These are phyloP conservation scores for Himalopsyche kuldschensis DNA, from an alignment of 2,888 invertebrate species.

Conservation along the genomic window DNA sequence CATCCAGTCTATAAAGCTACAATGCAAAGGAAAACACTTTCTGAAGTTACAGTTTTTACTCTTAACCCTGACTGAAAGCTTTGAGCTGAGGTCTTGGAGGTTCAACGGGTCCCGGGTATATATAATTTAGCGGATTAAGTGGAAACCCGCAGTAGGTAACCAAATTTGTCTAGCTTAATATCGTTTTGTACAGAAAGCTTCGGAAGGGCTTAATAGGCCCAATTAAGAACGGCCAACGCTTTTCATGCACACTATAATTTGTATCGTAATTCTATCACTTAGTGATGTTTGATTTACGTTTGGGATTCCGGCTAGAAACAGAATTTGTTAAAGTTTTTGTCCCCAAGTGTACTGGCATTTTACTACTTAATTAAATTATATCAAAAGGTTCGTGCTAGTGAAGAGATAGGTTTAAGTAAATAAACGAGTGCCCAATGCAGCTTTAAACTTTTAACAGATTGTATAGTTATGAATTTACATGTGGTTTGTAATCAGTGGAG, in stretches of 20 bases:
- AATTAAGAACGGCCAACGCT: conserved; percentile 17
- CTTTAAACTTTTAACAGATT: too few species aligned
- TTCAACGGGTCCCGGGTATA: conserved; percentile 18
- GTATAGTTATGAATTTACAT: too few species aligned
- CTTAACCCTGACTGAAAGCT: conserved; percentile 15
- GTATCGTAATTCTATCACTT: neutral
- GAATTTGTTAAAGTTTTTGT: neutral
- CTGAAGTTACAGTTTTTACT: conserved; percentile 17
- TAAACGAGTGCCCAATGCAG: neutral
- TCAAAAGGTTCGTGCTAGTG: too few species aligned
- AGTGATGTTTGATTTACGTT: conserved; percentile 1
- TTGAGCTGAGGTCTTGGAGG: conserved; percentile 4
- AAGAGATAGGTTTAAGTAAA: neutral
- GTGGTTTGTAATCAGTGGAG: too few species aligned
- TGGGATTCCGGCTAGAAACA: neutral
- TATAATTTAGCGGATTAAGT: conserved; percentile 31
- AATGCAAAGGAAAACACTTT: neutral
- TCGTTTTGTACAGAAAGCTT: conserved; percentile 25
- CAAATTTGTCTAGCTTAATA: conserved; percentile 33
- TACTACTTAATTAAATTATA: neutral
- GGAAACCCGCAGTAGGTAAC: conserved; percentile 16
- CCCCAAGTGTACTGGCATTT: neutral
- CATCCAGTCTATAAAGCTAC: neutral
- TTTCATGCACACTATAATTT: neutral
- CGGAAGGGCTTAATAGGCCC: conserved; percentile 10